A percentile compares a stretch with the other conserved stretches of the same genome.
phyloP scores from a whole-genome alignment of 2,797 vertebrate species.

The Muscicapa comitata region DNA sequence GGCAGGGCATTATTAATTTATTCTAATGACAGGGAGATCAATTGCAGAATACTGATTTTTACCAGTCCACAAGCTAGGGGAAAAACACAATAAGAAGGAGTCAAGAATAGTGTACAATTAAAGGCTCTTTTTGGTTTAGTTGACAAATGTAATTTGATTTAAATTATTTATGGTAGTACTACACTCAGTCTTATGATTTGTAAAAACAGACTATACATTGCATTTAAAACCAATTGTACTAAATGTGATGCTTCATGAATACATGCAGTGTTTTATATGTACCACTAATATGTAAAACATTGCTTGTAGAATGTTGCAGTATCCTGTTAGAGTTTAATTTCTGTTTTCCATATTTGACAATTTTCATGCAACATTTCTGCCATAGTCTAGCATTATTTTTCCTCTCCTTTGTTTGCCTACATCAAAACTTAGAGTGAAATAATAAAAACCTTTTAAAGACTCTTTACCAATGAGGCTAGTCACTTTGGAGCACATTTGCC shows the following conservation, averaged over 20 bases:
- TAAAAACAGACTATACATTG: neutral
- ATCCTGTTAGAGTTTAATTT: neutral
- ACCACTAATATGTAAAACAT: neutral
- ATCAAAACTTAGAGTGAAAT: neutral
- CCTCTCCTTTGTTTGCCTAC: neutral
- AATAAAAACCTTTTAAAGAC: neutral
- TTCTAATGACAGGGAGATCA: neutral
- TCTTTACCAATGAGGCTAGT: neutral
- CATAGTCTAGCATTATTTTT: neutral
- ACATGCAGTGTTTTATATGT: neutral
- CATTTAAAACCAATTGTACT: neutral
- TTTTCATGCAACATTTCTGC: neutral
- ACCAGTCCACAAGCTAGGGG: neutral
- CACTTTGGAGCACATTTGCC: neutral
- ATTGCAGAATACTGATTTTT: neutral
- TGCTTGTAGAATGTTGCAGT: neutral
- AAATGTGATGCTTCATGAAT: neutral
- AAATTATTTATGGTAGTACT: slow-evolving; percentile 27
- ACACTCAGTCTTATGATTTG: neutral
- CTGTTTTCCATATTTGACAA: neutral
- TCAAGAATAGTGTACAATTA: neutral
- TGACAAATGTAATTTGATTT: slow-evolving; percentile 42
- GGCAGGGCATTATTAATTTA: neutral
- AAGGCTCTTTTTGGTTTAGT: neutral
- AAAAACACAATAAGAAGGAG: neutral